Base-by-base conservation (phyloP, 2,113 vertebrate species). In the Marcusenius ussheri region DNA sequence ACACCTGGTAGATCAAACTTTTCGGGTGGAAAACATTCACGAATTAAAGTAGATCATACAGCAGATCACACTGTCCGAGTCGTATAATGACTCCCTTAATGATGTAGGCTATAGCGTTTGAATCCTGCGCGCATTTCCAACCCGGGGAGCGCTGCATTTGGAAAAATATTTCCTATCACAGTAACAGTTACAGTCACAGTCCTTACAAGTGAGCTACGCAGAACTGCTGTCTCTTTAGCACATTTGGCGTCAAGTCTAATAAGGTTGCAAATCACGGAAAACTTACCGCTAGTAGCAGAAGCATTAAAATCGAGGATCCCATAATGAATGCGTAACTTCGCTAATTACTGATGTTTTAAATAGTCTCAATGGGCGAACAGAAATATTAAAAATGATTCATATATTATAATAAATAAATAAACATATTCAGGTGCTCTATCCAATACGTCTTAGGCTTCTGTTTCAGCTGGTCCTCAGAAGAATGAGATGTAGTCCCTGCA, bases 261-360 rank as follows among this genome's bases (percentile, higher is more conserved):
- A 70, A 31, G n/a, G n/a, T 27, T 70, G n/a, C 62, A 70, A 27
- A 70, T 70, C 27, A 70, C 62, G 74, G 31, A 80, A 15, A 35
- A 89, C 89, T 89, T 42, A 89, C 89, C 80, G 51, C 80, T 58
- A 51, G 49, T 9, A 89, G 50, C 21, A 89, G 35, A 17, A 85
- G 31, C 24, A 85, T 56, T 27, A 89, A 45, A 83, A 45, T 31
- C 89, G 45, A 19, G 77, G 89, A 84, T n/a, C 80, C 89, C 89
- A 89, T 89, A 13, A 39, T 50, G 80, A 53, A 42, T 21, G 35
- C 31, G 46, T 53, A 15, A 74, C 88, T 89, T 83, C 49, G 74
- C 17, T 62, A 35, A 10, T 84, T 46, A 24, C 15, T 84, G 19
- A 9, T 58, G 21, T 46, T 58, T 45, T 0, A 9, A 56, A 85